These are phyloP conservation scores for Unio delphinus DNA, from an alignment of 2,888 invertebrate species.

Conservation along the genomic window DNA sequence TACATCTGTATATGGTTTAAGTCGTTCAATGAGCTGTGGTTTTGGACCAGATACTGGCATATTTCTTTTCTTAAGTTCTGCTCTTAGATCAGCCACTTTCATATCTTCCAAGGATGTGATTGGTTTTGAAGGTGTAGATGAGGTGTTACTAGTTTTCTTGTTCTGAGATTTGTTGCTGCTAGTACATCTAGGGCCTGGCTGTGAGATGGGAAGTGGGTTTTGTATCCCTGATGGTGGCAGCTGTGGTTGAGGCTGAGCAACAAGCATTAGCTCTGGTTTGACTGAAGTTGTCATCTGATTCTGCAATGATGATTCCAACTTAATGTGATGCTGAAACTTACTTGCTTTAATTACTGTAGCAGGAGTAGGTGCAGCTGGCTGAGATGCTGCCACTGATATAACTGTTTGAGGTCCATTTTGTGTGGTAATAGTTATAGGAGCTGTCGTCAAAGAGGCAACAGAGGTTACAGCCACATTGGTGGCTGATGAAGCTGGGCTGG, in stretches of 20 bases:
- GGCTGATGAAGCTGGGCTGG: constrained; percentile 8
- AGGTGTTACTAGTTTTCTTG: constrained; percentile 62
- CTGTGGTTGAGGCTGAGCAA: constrained; percentile 36
- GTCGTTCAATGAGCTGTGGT: constrained; percentile 91
- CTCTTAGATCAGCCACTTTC: constrained; percentile 95
- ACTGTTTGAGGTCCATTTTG: constrained; percentile 38
- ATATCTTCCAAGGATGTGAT: constrained; percentile 87
- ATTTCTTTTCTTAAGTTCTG: constrained; percentile 92
- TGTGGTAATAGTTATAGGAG: constrained; percentile 35
- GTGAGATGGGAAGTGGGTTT: constrained; percentile 32
- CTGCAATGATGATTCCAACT: constrained; percentile 24
- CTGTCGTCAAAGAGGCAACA: constrained; percentile 13
- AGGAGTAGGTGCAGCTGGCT: constrained; percentile 20
- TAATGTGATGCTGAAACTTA: constrained; percentile 20
- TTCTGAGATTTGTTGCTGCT: constrained; percentile 34
- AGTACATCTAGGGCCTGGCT: constrained; percentile 28
- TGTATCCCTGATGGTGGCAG: constrained; percentile 24
- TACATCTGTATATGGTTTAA: constrained; percentile 77
- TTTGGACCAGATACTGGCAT: constrained; percentile 97
- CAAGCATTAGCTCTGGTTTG: constrained; percentile 25
- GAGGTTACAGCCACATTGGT: constrained; percentile 11
- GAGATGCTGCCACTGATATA: constrained; percentile 32
- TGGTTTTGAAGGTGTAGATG: constrained; percentile 40
- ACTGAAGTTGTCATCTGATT: constrained; percentile 12
- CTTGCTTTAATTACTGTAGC: constrained; percentile 19